Conservation (phyloP, 2,888 invertebrate species). For the Minunthozetes semirufus region DNA sequence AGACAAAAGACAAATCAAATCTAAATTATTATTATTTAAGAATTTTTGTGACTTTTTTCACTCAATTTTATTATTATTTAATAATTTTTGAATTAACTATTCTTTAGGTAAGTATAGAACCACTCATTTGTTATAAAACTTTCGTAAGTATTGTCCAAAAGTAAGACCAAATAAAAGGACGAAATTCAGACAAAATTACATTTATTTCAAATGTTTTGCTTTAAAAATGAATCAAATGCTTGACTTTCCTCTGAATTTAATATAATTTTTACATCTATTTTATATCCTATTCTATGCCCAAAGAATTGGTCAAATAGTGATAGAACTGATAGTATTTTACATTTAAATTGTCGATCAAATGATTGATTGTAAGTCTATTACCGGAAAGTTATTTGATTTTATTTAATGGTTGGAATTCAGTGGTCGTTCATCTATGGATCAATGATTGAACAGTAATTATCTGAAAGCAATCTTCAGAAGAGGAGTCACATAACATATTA, state of each 20-base stretch:
- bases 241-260: too few relatives aligned
- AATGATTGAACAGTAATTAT: too few relatives aligned
- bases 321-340: too few relatives aligned
- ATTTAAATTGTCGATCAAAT: too few relatives aligned
- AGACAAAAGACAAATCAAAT: neutral
- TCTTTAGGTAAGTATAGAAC: constrained; percentile 11
- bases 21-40: neutral
- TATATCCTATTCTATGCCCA: too few relatives aligned
- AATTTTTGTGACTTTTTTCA: neutral
- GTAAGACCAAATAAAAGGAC: neutral
- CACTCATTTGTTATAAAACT: neutral
- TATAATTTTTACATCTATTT: neutral
- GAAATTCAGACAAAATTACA: neutral
- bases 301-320: too few relatives aligned
- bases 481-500: neutral
- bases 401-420: too few relatives aligned
- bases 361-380: too few relatives aligned
- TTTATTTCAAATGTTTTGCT: neutral
- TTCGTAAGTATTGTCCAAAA: constrained; percentile 22
- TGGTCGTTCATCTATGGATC: too few relatives aligned
- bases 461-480: too few relatives aligned
- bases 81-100: neutral
- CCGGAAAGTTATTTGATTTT: too few relatives aligned
- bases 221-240: too few relatives aligned
- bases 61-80: neutral